Conservation (phyloP, 2,888 invertebrate genomes). For the Chaitophorus viminalis region DNA sequence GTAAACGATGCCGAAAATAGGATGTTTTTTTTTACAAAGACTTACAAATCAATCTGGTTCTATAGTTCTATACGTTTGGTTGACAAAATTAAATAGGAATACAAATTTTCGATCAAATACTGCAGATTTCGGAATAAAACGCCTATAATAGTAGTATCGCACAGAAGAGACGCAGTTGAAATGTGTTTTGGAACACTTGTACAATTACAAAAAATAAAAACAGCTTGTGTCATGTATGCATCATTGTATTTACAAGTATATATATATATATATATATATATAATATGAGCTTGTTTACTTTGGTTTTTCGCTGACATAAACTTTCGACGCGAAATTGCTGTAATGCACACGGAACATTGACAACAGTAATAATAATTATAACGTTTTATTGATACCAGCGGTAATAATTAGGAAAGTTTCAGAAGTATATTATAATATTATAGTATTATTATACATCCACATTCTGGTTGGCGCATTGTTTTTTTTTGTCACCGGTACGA, state of each 20-base stretch:
- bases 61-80: neutral
- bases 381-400: no score
- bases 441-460: neutral
- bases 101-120: neutral
- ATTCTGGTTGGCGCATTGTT: neutral
- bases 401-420: neutral
- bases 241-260: slow-evolving; percentile 8
- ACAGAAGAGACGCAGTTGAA: neutral
- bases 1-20: neutral
- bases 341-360: neutral
- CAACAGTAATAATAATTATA: neutral
- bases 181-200: slow-evolving; percentile 51
- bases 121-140: slow-evolving; percentile 3
- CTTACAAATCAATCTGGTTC: neutral
- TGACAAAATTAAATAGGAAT: neutral
- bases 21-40: neutral
- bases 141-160: neutral
- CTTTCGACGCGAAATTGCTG: neutral
- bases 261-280: no score
- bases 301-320: neutral
- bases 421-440: neutral
- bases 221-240: neutral
- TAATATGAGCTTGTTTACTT: neutral
- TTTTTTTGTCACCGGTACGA: neutral
- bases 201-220: slow-evolving; percentile 23